phyloP scores from a whole-genome alignment of 1,140 invertebrate species.

The Cotesia vestalis region DNA sequence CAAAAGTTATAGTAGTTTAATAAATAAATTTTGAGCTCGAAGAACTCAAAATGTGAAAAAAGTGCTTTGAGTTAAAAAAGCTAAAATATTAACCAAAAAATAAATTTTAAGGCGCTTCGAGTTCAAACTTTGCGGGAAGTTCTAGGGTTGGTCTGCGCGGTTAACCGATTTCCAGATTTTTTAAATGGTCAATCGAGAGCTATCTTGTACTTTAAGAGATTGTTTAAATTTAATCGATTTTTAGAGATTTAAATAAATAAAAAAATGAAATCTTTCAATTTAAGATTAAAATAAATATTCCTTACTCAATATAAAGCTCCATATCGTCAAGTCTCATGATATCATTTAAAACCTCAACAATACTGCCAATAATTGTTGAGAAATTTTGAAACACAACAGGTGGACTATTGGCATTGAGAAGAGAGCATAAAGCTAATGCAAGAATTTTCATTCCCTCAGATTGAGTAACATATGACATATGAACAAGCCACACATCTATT shows the following conservation, averaged over 20 bases:
- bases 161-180: too few species aligned
- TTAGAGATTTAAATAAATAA: slow-evolving; percentile 33
- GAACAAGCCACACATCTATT: slow-evolving; percentile 80
- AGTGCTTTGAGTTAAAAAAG: too few species aligned
- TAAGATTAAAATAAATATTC: slow-evolving; percentile 18
- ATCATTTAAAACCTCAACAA: slow-evolving; percentile 88
- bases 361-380: slow-evolving; percentile 77
- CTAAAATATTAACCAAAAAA: too few species aligned
- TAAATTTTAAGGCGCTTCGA: too few species aligned
- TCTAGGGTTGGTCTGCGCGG: too few species aligned
- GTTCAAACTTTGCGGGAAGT: too few species aligned
- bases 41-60: too few species aligned
- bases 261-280: slow-evolving; percentile 12
- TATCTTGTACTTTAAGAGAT: too few species aligned
- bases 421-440: slow-evolving; percentile 82
- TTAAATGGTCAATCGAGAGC: too few species aligned
- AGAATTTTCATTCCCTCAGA: slow-evolving; percentile 80
- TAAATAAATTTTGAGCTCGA: too few species aligned
- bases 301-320: slow-evolving; percentile 76
- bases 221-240: neutral
- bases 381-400: slow-evolving; percentile 76
- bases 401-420: slow-evolving; percentile 75
- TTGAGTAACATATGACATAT: slow-evolving; percentile 80
- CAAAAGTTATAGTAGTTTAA: too few species aligned
- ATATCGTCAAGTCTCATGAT: slow-evolving; percentile 79